phyloP scores from a whole-genome alignment of 30 jellyfish, hydroid and myxozoan genomes.

The Sanderia malayensis region DNA sequence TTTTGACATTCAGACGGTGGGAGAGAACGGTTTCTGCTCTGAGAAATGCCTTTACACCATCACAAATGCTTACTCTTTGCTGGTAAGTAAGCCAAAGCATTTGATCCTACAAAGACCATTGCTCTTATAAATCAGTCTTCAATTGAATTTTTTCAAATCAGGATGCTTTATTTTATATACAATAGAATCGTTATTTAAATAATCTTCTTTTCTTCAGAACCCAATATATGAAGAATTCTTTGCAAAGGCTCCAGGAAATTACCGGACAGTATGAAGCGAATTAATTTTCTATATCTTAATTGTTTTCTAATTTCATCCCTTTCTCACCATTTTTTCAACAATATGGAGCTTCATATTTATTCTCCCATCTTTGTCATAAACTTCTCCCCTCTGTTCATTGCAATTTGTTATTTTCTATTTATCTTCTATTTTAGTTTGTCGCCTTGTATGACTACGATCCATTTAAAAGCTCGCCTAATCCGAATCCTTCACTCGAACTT shows the following conservation, averaged over 20 bases:
- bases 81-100: constrained; percentile 48
- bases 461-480: constrained; percentile 97
- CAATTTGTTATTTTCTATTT: neutral
- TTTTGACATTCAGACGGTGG: constrained; percentile 91
- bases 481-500: constrained; percentile 89
- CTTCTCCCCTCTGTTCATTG: neutral
- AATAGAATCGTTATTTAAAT: neutral
- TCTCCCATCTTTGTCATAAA: neutral
- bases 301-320: neutral
- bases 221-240: constrained; percentile 61
- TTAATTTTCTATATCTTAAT: neutral
- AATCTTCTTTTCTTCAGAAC: constrained; percentile 7
- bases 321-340: neutral
- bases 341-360: neutral
- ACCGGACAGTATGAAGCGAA: constrained; percentile 40
- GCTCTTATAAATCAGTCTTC: neutral
- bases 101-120: neutral
- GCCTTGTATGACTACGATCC: constrained; percentile 97
- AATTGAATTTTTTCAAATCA: neutral
- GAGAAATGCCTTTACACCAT: constrained; percentile 91
- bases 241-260: constrained; percentile 58
- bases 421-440: constrained; percentile 60
- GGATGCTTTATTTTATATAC: neutral
- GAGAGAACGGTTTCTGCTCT: constrained; percentile 87
- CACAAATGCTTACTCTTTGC: constrained; percentile 81